Conservation (phyloP, 2,113 vertebrate genomes). For the Chionis minor region DNA sequence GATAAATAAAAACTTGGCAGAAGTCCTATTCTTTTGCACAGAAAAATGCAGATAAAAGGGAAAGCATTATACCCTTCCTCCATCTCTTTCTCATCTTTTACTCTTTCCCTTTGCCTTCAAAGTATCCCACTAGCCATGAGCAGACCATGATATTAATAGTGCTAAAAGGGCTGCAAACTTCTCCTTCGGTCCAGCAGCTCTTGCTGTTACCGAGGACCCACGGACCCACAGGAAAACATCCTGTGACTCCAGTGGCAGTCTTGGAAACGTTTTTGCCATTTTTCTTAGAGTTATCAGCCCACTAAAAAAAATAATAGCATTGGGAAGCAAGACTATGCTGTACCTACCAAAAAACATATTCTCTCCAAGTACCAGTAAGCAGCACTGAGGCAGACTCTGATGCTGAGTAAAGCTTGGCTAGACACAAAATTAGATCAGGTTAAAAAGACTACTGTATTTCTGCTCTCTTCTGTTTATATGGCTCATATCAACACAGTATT, state of each 20-base stretch:
- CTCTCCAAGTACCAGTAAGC: not conserved
- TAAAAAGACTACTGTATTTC: constrained; percentile 36
- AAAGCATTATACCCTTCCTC: not conserved
- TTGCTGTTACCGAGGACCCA: rapidly evolving
- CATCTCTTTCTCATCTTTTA: not conserved
- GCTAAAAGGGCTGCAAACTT: not conserved
- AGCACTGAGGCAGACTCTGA: not conserved
- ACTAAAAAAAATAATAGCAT: not conserved
- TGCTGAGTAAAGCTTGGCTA: constrained; percentile 18
- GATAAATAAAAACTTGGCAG: constrained; percentile 35
- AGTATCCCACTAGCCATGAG: not conserved
- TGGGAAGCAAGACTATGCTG: not conserved
- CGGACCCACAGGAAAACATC: not conserved
- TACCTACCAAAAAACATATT: not conserved
- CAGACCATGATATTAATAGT: not conserved
- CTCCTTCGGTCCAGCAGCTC: rapidly evolving
- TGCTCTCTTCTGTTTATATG: constrained; percentile 44
- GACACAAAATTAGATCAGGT: constrained; percentile 5
- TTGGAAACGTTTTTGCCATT: not conserved
- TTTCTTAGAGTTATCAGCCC: not conserved
- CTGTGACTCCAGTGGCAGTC: not conserved
- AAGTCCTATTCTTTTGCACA: not conserved
- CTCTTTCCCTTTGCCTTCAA: not conserved
- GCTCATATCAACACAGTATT: constrained; percentile 49
- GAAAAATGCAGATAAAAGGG: constrained; percentile 8